A percentile compares a stretch with the other conserved stretches of the same genome.
phyloP scores from a whole-genome alignment of 2,797 vertebrate genomes.

The Sarcoramphus papa region DNA sequence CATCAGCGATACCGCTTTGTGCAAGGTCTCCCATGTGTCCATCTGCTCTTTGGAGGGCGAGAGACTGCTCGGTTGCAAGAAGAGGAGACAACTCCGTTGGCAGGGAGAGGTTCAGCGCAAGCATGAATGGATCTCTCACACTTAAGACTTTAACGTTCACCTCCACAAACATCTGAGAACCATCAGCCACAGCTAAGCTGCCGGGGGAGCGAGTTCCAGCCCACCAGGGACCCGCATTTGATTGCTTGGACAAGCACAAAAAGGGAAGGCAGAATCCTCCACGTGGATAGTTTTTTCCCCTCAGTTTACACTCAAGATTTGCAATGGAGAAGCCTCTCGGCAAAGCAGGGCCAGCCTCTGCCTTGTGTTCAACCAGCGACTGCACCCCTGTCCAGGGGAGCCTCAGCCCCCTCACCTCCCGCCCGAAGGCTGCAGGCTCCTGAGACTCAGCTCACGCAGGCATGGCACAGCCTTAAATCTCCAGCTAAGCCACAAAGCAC shows the following conservation, averaged over 20 bases:
- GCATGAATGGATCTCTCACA: fast-evolving
- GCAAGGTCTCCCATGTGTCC: background rate
- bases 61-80: background rate
- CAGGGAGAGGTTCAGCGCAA: background rate
- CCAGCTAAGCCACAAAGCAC: background rate
- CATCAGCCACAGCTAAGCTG: background rate
- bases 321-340: background rate
- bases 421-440: background rate
- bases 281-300: fast-evolving
- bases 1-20: fast-evolving
- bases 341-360: background rate
- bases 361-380: background rate
- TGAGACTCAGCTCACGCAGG: background rate
- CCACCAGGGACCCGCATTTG: fast-evolving
- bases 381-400: background rate
- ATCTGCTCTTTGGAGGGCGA: background rate
- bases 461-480: background rate
- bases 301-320: background rate
- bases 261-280: background rate
- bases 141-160: background rate
- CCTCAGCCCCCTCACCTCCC: background rate
- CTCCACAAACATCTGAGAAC: background rate
- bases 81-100: background rate
- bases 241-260: background rate
- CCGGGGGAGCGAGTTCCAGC: fast-evolving